Percentiles rank a stretch among this genome's conserved stretches.
Conservation (phyloP, 2,888 invertebrate genomes). For the Rhorus exstirpatorius region DNA sequence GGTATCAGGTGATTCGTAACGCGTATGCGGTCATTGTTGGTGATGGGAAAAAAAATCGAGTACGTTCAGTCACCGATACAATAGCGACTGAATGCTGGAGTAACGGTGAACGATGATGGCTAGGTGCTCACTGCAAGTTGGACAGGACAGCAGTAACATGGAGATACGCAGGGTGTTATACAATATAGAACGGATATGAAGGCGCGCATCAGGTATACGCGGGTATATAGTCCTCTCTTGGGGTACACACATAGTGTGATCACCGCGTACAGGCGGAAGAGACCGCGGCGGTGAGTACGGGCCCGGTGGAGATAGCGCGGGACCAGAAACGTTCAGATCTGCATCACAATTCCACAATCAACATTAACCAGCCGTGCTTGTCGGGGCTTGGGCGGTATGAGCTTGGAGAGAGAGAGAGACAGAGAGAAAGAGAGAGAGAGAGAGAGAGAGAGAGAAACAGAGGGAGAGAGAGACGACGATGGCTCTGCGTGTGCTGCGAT, state of each 20-base stretch:
- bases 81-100: constrained; percentile 52
- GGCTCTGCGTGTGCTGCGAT: constrained; percentile 19
- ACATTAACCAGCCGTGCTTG: constrained; percentile 78
- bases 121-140: constrained; percentile 37
- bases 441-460: not conserved
- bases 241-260: constrained; percentile 39
- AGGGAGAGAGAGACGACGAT: constrained; percentile 18
- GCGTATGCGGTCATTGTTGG: constrained; percentile 51
- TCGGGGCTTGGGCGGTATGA: constrained; percentile 42
- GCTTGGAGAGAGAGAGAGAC: constrained; percentile 1
- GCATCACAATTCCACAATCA: constrained; percentile 82
- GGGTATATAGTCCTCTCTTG: constrained; percentile 38
- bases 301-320: constrained; percentile 44
- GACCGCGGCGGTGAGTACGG: constrained; percentile 16
- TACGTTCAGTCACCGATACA: constrained; percentile 28
- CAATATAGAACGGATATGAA: constrained; percentile 50
- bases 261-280: constrained; percentile 44
- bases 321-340: constrained; percentile 74
- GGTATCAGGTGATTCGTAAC: constrained; percentile 44
- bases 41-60: constrained; percentile 9
- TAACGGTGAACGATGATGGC: constrained; percentile 51
- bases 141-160: constrained; percentile 36
- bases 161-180: constrained; percentile 29
- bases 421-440: constrained; percentile 20
- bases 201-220: constrained; percentile 48